These are phyloP conservation scores for Paracentrotus lividus DNA, from an alignment of 53 echinoderm and acorn worm genomes.

Conservation along the genomic window DNA sequence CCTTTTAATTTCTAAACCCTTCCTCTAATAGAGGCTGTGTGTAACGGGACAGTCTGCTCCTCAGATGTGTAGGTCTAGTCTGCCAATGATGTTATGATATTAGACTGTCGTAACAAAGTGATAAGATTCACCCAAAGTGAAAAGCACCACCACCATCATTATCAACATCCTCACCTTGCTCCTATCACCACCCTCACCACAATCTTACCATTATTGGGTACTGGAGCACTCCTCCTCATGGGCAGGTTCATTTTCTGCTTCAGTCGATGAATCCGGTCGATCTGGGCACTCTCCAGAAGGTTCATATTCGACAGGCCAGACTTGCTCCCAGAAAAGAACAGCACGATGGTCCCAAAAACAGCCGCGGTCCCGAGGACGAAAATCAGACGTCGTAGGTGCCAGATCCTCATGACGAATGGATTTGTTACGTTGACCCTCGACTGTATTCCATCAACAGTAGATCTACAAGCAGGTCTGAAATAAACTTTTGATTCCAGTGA, in stretches of 20 bases:
- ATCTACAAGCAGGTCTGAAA: too few relatives aligned
- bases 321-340: not conserved
- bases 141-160: too few relatives aligned
- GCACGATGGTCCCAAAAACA: not conserved
- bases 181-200: not conserved
- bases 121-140: too few relatives aligned
- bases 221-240: not conserved
- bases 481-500: too few relatives aligned
- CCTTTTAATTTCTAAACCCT: too few relatives aligned
- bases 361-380: slow-evolving; percentile 10
- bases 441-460: not conserved
- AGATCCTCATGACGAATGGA: slow-evolving; percentile 36
- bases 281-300: slow-evolving; percentile 42
- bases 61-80: too few relatives aligned
- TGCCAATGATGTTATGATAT: too few relatives aligned
- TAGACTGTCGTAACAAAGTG: too few relatives aligned
- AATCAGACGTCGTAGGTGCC: slow-evolving; percentile 33
- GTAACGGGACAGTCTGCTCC: too few relatives aligned
- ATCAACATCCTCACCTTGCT: not conserved
- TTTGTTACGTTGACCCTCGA: not conserved
- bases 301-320: slow-evolving; percentile 6
- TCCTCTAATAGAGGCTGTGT: too few relatives aligned
- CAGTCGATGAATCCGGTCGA: slow-evolving; percentile 46
- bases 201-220: slow-evolving; percentile 32
- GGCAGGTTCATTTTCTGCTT: slow-evolving; percentile 60